Percentiles rank a stretch among this genome's conserved stretches.
These are phyloP conservation scores for Omphaloscelis lunosa DNA, from an alignment of 2,888 invertebrate species.

Conservation along the genomic window DNA sequence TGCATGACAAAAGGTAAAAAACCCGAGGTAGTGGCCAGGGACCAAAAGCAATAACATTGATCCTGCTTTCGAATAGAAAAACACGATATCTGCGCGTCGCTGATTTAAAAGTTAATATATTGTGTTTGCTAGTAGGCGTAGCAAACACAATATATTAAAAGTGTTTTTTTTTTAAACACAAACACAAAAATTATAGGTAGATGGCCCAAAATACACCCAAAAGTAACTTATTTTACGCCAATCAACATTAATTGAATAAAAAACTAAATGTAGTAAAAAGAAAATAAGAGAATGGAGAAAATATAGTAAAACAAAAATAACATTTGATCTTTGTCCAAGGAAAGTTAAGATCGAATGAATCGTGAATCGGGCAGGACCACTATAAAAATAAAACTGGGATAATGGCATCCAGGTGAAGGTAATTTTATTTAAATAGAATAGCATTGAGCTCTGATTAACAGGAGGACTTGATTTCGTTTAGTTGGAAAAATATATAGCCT, in stretches of 20 bases:
- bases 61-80: not conserved
- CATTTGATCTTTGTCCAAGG: conserved; percentile 7
- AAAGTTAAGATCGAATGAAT: conserved; percentile 30
- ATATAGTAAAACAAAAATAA: conserved; percentile 15
- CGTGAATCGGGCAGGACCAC: conserved; percentile 19
- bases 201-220: not conserved
- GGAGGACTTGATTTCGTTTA: conserved; percentile 12
- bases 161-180: not conserved
- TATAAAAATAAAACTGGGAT: conserved; percentile 43
- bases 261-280: not conserved
- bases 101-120: too few species aligned
- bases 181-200: not conserved
- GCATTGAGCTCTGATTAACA: conserved; percentile 49
- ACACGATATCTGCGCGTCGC: not conserved
- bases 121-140: too few species aligned
- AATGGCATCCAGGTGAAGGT: conserved; percentile 41
- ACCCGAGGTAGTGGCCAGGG: not conserved
- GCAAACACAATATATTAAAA: not conserved
- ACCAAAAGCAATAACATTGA: not conserved
- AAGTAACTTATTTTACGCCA: not conserved
- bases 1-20: not conserved
- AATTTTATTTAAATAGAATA: conserved; percentile 56
- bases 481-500: conserved; percentile 2
- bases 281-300: conserved; percentile 24
- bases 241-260: conserved; percentile 22